Conservation (phyloP, 2,888 invertebrate genomes). For the Gerosis bhagava region DNA sequence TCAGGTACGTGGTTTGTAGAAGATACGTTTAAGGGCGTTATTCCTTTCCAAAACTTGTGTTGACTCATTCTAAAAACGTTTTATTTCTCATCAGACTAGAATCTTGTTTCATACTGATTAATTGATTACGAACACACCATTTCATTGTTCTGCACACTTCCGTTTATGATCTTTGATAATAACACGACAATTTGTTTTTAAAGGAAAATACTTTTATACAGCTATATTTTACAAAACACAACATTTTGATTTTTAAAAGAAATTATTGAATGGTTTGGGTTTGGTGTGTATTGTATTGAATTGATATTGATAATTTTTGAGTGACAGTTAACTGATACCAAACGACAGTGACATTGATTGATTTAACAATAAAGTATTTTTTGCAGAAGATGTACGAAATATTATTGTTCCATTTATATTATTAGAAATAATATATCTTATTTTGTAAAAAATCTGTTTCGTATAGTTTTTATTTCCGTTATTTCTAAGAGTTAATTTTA, state of each 20-base stretch:
- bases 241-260: background rate
- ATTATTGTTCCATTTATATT: no score
- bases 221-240: conserved; percentile 1
- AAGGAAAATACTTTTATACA: background rate
- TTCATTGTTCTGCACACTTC: conserved; percentile 7
- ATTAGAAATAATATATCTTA: no score
- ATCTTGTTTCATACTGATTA: conserved; percentile 12
- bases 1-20: conserved; percentile 66
- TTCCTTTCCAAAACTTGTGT: conserved; percentile 75
- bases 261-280: conserved; percentile 6
- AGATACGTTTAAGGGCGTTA: conserved; percentile 56
- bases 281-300: conserved; percentile 1
- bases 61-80: conserved; percentile 67
- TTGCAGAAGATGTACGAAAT: no score
- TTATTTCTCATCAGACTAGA: conserved; percentile 39
- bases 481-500: no score
- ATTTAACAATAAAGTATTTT: no score
- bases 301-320: background rate
- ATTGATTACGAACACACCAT: conserved; percentile 17
- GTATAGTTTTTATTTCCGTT: no score
- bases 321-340: conserved; percentile 9
- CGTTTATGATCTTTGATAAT: background rate
- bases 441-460: no score
- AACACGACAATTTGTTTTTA: background rate
- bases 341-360: conserved; percentile 12